A percentile compares a stretch with the other conserved stretches of the same genome.
These are phyloP conservation scores for Prionchulus punctatus DNA, from an alignment of 2,888 invertebrate species.

Conservation along the genomic window DNA sequence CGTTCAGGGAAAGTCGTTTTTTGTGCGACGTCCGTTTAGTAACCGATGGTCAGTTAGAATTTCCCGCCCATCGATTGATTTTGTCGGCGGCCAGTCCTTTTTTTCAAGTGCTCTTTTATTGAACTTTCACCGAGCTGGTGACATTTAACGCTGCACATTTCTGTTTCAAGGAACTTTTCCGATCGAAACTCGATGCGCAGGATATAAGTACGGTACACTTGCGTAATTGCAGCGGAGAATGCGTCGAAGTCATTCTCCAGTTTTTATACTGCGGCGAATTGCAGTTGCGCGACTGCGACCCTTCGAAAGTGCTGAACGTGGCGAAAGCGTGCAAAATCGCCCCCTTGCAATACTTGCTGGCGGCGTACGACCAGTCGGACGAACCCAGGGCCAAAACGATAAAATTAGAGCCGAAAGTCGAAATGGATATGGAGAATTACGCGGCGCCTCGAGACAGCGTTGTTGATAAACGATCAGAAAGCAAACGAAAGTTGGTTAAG, in stretches of 20 bases:
- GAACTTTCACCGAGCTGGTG: too few species aligned
- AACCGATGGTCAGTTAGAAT: constrained; percentile 2
- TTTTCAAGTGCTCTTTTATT: constrained; percentile 5
- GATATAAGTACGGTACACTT: constrained; percentile 6
- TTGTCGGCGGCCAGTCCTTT: constrained; percentile 2
- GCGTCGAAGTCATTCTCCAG: not conserved
- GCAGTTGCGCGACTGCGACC: constrained; percentile 1
- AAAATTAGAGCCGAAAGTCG: too few species aligned
- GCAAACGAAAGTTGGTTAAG: too few species aligned
- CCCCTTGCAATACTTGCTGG: too few species aligned
- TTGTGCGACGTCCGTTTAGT: constrained; percentile 8
- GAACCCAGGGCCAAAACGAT: too few species aligned
- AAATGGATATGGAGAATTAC: too few species aligned
- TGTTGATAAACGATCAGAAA: too few species aligned
- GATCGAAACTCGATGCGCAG: too few species aligned
- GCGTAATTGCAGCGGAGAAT: constrained; percentile 1
- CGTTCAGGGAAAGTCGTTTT: constrained; percentile 2
- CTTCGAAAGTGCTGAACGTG: constrained; percentile 3
- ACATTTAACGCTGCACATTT: too few species aligned
- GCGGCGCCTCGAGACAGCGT: too few species aligned
- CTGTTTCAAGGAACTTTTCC: too few species aligned
- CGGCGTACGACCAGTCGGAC: too few species aligned
- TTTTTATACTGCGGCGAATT: constrained; percentile 9
- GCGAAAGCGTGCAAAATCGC: constrained; percentile 4
- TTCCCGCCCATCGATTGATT: constrained; percentile 4